Conservation (phyloP, 2,888 invertebrate genomes). For the Clepsis dumicolana region DNA sequence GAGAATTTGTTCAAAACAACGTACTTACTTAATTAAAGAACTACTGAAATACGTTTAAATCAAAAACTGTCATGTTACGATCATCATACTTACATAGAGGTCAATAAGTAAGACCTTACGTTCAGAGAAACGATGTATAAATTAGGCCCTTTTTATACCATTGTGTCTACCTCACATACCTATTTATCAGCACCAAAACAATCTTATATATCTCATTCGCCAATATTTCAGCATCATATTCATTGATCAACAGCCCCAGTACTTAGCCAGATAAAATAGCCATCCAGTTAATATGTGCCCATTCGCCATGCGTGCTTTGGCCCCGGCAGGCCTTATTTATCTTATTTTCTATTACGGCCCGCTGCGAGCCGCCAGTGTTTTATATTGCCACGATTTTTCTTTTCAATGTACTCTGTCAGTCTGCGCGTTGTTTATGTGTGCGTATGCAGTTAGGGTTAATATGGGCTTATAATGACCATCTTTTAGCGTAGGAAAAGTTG, state of each 20-base stretch:
- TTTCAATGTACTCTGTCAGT: constrained; percentile 42
- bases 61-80: no score
- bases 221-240: constrained; percentile 22
- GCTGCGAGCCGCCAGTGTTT: constrained; percentile 48
- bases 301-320: constrained; percentile 49
- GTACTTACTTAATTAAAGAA: not conserved
- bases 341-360: constrained; percentile 53
- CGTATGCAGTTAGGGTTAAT: constrained; percentile 17
- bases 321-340: constrained; percentile 49
- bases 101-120: no score
- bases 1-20: not conserved
- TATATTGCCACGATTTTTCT: constrained; percentile 56
- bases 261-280: constrained; percentile 41
- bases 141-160: no score
- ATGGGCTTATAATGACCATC: constrained; percentile 22
- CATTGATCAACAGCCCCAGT: constrained; percentile 31
- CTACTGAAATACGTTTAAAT: no score
- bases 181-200: not conserved
- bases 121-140: no score
- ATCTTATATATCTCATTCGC: not conserved
- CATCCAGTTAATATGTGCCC: constrained; percentile 39
- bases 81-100: no score
- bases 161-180: not conserved
- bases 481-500: constrained; percentile 5
- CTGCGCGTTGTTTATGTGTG: constrained; percentile 37